Percentiles rank a stretch among this genome's conserved stretches.
Evolutionary conservation across 2,888 invertebrate genomes (phyloP).

Genomic region (Augiades crinisus): DNA sequence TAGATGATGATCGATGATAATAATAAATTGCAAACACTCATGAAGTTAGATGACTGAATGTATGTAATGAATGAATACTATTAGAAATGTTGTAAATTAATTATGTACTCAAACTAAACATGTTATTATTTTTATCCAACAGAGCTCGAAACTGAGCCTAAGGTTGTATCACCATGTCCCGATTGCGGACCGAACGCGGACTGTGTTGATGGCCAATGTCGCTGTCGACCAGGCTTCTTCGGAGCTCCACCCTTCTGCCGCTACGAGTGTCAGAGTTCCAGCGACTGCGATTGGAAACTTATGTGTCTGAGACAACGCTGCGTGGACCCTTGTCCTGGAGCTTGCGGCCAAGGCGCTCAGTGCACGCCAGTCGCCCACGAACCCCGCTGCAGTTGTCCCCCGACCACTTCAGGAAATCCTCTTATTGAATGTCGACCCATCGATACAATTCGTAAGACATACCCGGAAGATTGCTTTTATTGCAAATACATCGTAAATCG

Average conservation of each 20-base stretch:
- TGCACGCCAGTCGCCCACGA: slow-evolving; percentile 87
- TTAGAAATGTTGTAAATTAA: too few species aligned
- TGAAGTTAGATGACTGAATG: too few species aligned
- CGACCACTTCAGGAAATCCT: slow-evolving; percentile 87
- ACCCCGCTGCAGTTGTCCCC: slow-evolving; percentile 85
- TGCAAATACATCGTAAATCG: slow-evolving; percentile 10
- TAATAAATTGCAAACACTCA: too few species aligned
- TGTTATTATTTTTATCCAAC: slow-evolving; percentile 36
- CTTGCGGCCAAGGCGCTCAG: slow-evolving; percentile 86
- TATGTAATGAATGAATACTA: too few species aligned
- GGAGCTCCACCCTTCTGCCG: slow-evolving; percentile 89
- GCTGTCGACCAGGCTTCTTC: slow-evolving; percentile 84
- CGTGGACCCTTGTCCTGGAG: slow-evolving; percentile 87
- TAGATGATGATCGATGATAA: too few species aligned
- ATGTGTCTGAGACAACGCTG: slow-evolving; percentile 88
- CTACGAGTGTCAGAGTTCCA: slow-evolving; percentile 86
- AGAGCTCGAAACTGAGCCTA: slow-evolving; percentile 53
- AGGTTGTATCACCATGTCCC: slow-evolving; percentile 80
- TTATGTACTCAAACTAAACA: too few species aligned
- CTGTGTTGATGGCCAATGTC: slow-evolving; percentile 85
- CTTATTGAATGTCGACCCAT: slow-evolving; percentile 84
- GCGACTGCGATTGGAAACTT: slow-evolving; percentile 85
- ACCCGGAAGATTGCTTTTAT: slow-evolving; percentile 60
- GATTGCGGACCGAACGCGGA: slow-evolving; percentile 90
- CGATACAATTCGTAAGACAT: slow-evolving; percentile 73